Evolutionary conservation across 2,888 invertebrate species (phyloP).

Genomic region (Biston stratarius): DNA sequence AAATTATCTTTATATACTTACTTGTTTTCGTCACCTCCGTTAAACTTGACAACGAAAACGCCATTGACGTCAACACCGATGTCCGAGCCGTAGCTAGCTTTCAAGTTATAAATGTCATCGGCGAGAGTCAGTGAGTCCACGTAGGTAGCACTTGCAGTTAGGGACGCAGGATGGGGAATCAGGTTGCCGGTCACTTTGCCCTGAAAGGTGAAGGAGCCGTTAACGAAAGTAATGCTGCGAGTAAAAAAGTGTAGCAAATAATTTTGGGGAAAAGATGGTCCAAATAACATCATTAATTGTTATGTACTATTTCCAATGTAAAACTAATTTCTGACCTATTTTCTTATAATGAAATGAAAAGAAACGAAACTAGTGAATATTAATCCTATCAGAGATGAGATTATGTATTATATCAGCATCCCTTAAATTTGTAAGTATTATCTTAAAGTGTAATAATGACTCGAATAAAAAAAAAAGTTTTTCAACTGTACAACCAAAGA

Average conservation of each 20-base stretch:
- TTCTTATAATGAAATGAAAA: too few relatives aligned
- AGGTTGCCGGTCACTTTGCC: conserved; percentile 68
- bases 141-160: conserved; percentile 57
- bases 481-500: too few relatives aligned
- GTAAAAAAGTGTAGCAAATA: background rate
- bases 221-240: too few relatives aligned
- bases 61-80: conserved; percentile 73
- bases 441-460: too few relatives aligned
- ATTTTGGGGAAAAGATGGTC: too few relatives aligned
- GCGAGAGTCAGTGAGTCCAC: conserved; percentile 56
- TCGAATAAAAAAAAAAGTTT: background rate
- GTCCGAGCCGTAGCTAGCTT: conserved; percentile 79
- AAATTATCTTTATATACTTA: conserved; percentile 50
- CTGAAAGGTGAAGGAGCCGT: conserved; percentile 47
- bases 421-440: too few relatives aligned
- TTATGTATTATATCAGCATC: too few relatives aligned
- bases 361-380: too few relatives aligned
- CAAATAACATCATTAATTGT: too few relatives aligned
- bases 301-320: too few relatives aligned
- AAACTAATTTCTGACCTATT: background rate
- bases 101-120: conserved; percentile 71
- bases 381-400: too few relatives aligned
- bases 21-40: conserved; percentile 71
- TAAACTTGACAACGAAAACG: conserved; percentile 62
- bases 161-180: conserved; percentile 64